These are phyloP conservation scores for Monodelphis domestica DNA, from an alignment of 2,797 vertebrate genomes.

Conservation along the genomic window DNA sequence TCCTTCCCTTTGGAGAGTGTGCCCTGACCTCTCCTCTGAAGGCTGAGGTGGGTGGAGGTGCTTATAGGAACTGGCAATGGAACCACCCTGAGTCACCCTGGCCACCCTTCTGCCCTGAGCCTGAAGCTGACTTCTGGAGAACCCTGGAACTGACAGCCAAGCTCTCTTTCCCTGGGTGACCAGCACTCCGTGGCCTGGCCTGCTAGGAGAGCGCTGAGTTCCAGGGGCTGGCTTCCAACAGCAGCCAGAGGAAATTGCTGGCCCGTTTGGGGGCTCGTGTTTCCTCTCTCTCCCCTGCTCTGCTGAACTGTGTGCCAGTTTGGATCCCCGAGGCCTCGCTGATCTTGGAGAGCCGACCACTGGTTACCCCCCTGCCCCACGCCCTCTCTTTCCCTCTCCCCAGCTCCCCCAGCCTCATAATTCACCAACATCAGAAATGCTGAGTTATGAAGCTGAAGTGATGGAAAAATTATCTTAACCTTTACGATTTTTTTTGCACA, in stretches of 20 bases:
- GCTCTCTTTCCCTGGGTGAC: neutral
- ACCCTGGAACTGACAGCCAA: neutral
- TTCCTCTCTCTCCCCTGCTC: slow-evolving; percentile 45
- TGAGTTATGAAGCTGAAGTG: slow-evolving; percentile 74
- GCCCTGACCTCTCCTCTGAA: neutral
- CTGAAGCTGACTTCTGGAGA: neutral
- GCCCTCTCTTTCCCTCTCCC: neutral
- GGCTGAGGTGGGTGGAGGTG: neutral
- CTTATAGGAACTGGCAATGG: neutral
- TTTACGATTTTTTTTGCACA: slow-evolving; percentile 80
- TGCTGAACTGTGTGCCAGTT: neutral
- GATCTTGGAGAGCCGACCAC: slow-evolving; percentile 61
- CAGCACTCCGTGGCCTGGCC: neutral
- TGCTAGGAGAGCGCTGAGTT: neutral
- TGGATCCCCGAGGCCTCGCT: slow-evolving; percentile 62
- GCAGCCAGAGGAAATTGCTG: slow-evolving; percentile 57
- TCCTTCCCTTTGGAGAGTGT: neutral
- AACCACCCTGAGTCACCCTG: neutral
- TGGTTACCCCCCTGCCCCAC: neutral
- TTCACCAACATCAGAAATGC: slow-evolving; percentile 77
- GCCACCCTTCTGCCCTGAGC: neutral
- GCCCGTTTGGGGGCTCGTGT: slow-evolving; percentile 69
- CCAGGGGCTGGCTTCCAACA: neutral
- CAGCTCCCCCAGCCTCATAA: slow-evolving; percentile 51
- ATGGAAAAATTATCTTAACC: slow-evolving; percentile 73